Evolutionary conservation across 1,140 invertebrate species (phyloP).

Genomic region (Neodiprion virginianus): DNA sequence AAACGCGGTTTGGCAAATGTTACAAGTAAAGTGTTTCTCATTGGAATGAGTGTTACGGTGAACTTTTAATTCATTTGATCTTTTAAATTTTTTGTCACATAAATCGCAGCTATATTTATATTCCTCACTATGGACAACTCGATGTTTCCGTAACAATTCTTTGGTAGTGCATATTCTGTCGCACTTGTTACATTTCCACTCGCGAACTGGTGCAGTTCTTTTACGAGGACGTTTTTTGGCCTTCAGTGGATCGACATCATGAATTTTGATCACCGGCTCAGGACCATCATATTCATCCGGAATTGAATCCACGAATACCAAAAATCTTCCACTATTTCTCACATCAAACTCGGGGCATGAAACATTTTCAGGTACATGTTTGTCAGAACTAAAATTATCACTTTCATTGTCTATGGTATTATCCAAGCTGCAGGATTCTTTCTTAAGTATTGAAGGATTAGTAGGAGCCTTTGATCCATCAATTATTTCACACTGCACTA

Average conservation of each 20-base stretch:
- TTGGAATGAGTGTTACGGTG: constrained; percentile 11
- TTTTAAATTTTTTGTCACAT: constrained; percentile 18
- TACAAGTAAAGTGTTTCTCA: constrained; percentile 8
- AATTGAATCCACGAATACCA: neutral
- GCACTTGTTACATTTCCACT: constrained; percentile 3
- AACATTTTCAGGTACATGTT: too few relatives aligned
- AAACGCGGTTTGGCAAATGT: neutral
- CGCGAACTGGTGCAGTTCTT: neutral
- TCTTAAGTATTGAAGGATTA: too few relatives aligned
- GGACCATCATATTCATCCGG: neutral
- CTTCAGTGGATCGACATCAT: too few relatives aligned
- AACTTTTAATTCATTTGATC: constrained; percentile 7
- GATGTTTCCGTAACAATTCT: constrained; percentile 7
- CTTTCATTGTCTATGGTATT: too few relatives aligned
- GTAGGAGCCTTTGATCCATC: too few relatives aligned
- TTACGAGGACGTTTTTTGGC: neutral
- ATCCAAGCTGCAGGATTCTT: too few relatives aligned
- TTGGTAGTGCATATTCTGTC: neutral
- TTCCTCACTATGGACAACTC: neutral
- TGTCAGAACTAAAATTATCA: too few relatives aligned
- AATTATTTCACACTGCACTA: too few relatives aligned
- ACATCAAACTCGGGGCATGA: too few relatives aligned
- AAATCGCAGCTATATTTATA: constrained; percentile 9
- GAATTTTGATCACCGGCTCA: neutral
- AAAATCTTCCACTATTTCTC: too few relatives aligned